A percentile compares a stretch with the other conserved stretches of the same genome.
These are phyloP conservation scores for Triops cancriformis DNA, from an alignment of 1,140 invertebrate genomes.

Conservation along the genomic window DNA sequence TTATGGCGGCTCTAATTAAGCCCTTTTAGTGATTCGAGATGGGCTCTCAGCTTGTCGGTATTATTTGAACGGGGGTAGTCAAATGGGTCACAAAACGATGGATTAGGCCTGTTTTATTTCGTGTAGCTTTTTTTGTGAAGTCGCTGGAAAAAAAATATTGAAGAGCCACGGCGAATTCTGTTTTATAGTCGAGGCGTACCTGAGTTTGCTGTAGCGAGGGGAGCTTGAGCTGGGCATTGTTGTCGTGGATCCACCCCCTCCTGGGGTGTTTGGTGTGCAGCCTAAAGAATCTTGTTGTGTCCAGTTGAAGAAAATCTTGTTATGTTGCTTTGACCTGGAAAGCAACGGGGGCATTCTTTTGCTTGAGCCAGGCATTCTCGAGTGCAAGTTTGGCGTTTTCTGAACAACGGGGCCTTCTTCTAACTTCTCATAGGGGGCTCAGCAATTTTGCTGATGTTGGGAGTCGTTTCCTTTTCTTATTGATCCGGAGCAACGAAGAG, in stretches of 20 bases:
- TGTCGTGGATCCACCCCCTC: not conserved
- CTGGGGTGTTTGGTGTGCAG: not conserved
- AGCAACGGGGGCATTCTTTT: not conserved
- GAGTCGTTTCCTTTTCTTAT: constrained; percentile 3
- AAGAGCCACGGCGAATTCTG: too few relatives aligned
- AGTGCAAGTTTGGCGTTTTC: constrained; percentile 5
- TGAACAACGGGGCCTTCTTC: not conserved
- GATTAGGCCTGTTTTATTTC: not conserved
- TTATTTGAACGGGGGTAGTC: too few relatives aligned
- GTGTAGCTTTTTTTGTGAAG: not conserved
- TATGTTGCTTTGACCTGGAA: constrained; percentile 1
- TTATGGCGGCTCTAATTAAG: not conserved
- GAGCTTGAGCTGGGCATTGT: not conserved
- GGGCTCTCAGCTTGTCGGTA: not conserved
- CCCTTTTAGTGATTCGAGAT: not conserved
- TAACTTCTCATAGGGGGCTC: not conserved
- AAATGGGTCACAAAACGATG: not conserved
- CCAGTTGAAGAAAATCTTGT: not conserved
- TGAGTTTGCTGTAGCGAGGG: not conserved
- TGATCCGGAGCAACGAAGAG: not conserved
- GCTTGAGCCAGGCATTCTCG: not conserved
- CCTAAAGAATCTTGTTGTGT: not conserved
- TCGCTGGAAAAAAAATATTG: not conserved
- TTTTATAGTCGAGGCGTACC: not conserved
- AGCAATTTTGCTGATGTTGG: not conserved